Evolutionary conservation across 2,113 vertebrate genomes (phyloP).

Genomic region (Kryptolebias marmoratus): DNA sequence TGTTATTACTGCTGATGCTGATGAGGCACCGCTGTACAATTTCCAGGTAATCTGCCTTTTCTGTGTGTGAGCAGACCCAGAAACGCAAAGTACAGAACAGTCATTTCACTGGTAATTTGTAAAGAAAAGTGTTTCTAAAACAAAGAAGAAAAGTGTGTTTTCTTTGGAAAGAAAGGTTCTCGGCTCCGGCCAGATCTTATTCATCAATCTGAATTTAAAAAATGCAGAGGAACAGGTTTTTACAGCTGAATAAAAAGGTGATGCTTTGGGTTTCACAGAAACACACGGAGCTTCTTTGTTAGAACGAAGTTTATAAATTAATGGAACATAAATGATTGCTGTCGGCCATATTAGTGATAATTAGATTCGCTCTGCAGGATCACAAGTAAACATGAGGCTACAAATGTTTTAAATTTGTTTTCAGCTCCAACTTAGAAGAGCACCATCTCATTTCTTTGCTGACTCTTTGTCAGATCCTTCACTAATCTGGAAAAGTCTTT

Average conservation of each 20-base stretch:
- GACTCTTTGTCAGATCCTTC: neutral
- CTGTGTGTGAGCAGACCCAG: neutral
- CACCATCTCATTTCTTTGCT: neutral
- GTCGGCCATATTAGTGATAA: too few relatives aligned
- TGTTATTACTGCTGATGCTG: neutral
- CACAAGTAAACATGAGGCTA: neutral
- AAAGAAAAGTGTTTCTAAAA: conserved; percentile 23
- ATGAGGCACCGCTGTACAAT: neutral
- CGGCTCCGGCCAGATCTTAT: conserved; percentile 6
- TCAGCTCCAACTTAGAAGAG: neutral
- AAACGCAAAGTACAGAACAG: neutral
- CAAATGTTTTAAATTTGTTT: too few relatives aligned
- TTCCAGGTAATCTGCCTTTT: conserved; percentile 2
- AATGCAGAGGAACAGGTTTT: conserved; percentile 9
- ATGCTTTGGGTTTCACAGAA: conserved; percentile 25
- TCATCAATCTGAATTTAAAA: conserved; percentile 34
- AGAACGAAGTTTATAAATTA: conserved; percentile 3
- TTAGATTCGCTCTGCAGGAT: neutral
- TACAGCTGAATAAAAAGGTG: conserved; percentile 15
- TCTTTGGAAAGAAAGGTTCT: conserved; percentile 18
- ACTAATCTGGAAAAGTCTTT: neutral
- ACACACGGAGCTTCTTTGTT: conserved; percentile 11
- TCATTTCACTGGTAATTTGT: neutral
- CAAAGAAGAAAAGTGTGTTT: conserved; percentile 48
- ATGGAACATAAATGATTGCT: conserved; percentile 1